Evolutionary conservation across 2,797 vertebrate species (phyloP).

Genomic region (Hydrophis major): DNA sequence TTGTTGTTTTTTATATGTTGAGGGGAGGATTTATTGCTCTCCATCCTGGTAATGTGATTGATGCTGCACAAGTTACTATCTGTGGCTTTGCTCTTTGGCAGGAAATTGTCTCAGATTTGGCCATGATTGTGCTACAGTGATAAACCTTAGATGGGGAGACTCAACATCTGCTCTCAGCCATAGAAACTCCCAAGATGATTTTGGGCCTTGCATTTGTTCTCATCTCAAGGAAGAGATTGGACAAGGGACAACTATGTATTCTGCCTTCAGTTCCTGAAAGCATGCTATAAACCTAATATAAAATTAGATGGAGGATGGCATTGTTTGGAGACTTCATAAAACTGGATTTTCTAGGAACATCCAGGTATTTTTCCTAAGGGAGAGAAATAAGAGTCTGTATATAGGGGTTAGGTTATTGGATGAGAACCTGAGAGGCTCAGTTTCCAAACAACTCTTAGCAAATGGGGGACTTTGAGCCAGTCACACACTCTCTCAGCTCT

Average conservation of each 20-base stretch:
- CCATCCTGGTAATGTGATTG: background rate
- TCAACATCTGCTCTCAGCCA: background rate
- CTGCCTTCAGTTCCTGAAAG: background rate
- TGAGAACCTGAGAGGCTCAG: background rate
- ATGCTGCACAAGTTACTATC: background rate
- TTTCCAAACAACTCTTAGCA: background rate
- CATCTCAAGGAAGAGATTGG: background rate
- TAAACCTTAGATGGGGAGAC: background rate
- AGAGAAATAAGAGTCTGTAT: background rate
- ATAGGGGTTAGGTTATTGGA: background rate
- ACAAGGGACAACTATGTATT: background rate
- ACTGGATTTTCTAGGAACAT: background rate
- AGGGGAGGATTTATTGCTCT: background rate
- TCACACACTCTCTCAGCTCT: background rate
- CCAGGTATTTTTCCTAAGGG: background rate
- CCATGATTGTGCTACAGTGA: background rate
- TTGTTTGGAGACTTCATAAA: background rate
- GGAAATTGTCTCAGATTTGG: background rate
- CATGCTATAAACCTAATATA: background rate
- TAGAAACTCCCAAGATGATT: background rate
- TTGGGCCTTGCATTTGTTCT: background rate
- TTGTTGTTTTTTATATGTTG: background rate
- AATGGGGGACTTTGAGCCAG: background rate
- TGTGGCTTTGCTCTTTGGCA: background rate
- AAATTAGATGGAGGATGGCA: background rate